phyloP scores from a whole-genome alignment of 2,888 invertebrate genomes.

The Parnassius mnemosyne region DNA sequence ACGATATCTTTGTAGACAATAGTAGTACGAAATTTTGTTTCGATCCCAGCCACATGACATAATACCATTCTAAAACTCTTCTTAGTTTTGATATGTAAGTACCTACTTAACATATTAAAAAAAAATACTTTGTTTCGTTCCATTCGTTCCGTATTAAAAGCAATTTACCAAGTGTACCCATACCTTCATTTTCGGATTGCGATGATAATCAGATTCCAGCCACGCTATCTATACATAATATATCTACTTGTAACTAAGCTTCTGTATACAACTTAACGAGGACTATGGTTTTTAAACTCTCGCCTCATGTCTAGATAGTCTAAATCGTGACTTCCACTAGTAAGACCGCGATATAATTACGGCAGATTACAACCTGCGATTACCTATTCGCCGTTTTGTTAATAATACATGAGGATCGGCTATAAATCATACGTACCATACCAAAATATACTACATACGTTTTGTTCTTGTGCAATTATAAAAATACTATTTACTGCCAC shows the following conservation, averaged over 20 bases:
- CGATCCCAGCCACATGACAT: no score
- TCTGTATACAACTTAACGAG: conserved; percentile 39
- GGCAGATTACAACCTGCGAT: conserved; percentile 59
- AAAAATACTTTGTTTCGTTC: no score
- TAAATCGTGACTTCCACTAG: conserved; percentile 74
- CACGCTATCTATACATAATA: conserved; percentile 51
- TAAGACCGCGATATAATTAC: conserved; percentile 73
- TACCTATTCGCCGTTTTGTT: conserved; percentile 57
- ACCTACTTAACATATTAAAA: no score
- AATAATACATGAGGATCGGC: conserved; percentile 51
- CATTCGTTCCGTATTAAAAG: background rate
- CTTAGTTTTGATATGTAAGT: no score
- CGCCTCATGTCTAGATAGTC: conserved; percentile 60
- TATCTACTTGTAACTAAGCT: conserved; percentile 41
- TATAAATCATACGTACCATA: conserved; percentile 41
- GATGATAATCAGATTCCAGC: conserved; percentile 70
- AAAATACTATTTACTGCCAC: conserved; percentile 8
- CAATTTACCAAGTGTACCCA: conserved; percentile 38
- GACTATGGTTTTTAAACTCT: conserved; percentile 58
- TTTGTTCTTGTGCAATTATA: conserved; percentile 13
- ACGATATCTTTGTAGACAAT: no score
- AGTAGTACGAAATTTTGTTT: no score
- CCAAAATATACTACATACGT: conserved; percentile 27
- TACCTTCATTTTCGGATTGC: conserved; percentile 45
- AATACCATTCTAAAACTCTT: no score